phyloP scores from a whole-genome alignment of 2,888 invertebrate genomes.

The Drosophila paramelanica region DNA sequence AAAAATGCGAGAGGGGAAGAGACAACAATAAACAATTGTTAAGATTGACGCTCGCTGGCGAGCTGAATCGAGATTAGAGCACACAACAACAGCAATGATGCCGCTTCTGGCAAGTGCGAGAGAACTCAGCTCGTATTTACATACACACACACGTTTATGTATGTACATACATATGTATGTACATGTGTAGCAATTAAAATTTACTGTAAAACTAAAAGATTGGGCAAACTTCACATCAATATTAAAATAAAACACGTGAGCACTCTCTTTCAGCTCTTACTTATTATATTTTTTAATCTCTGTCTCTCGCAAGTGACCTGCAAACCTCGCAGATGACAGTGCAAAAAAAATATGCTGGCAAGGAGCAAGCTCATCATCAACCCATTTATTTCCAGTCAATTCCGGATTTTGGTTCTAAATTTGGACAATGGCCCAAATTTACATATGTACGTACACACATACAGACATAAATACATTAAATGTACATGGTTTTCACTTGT shows the following conservation, averaged over 20 bases:
- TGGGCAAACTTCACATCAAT: slow-evolving; percentile 27
- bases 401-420: slow-evolving; percentile 62
- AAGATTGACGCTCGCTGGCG: slow-evolving; percentile 59
- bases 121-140: slow-evolving; percentile 22
- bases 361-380: slow-evolving; percentile 39
- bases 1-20: slow-evolving; percentile 34
- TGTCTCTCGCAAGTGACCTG: slow-evolving; percentile 44
- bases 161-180: background rate
- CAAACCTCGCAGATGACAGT: slow-evolving; percentile 61
- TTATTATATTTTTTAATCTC: slow-evolving; percentile 1
- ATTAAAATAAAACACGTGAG: slow-evolving; percentile 34
- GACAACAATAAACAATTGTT: slow-evolving; percentile 69
- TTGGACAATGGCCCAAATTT: slow-evolving; percentile 59
- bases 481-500: slow-evolving; percentile 58
- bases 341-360: slow-evolving; percentile 38
- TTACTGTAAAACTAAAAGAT: slow-evolving; percentile 17
- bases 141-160: background rate
- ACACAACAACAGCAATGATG: slow-evolving; percentile 25
- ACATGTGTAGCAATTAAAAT: slow-evolving; percentile 23
- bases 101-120: slow-evolving; percentile 38
- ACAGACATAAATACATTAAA: slow-evolving; percentile 3
- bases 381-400: slow-evolving; percentile 51
- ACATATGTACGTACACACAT: slow-evolving; percentile 24
- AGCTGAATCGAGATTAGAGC: slow-evolving; percentile 61
- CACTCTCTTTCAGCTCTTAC: slow-evolving; percentile 18